A percentile compares a stretch with the other conserved stretches of the same genome.
These are phyloP conservation scores for Eurosta solidaginis DNA, from an alignment of 1,140 invertebrate genomes.

Conservation along the genomic window DNA sequence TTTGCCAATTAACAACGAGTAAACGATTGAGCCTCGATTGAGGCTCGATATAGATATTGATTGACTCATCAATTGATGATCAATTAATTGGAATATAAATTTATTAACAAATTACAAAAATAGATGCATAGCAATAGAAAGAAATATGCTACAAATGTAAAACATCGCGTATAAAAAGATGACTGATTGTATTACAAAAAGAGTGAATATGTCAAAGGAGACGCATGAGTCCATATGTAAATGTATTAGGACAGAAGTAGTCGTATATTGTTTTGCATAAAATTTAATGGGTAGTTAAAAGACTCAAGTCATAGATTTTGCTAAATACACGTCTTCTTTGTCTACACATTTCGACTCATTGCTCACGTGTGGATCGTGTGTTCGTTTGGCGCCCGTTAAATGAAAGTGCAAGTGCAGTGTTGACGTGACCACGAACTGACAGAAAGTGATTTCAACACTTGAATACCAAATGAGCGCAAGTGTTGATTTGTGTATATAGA, in stretches of 20 bases:
- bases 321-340: no score
- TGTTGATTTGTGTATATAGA: background rate
- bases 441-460: constrained; percentile 1
- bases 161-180: no score
- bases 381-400: background rate
- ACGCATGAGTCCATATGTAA: no score
- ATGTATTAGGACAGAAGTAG: no score
- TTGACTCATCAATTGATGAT: background rate
- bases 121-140: background rate
- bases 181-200: no score
- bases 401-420: constrained; percentile 12
- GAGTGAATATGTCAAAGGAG: no score
- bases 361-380: background rate
- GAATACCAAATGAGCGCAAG: background rate
- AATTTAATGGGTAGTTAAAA: no score
- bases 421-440: constrained; percentile 1
- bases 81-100: constrained; percentile 1
- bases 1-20: background rate
- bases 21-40: no score
- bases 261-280: no score
- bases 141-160: no score
- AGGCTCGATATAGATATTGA: background rate
- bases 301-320: no score
- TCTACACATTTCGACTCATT: no score
- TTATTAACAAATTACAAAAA: background rate